Percentiles rank a stretch among this genome's conserved stretches.
Conservation (phyloP, 1,140 invertebrate species). For the Drosophila ananassae region DNA sequence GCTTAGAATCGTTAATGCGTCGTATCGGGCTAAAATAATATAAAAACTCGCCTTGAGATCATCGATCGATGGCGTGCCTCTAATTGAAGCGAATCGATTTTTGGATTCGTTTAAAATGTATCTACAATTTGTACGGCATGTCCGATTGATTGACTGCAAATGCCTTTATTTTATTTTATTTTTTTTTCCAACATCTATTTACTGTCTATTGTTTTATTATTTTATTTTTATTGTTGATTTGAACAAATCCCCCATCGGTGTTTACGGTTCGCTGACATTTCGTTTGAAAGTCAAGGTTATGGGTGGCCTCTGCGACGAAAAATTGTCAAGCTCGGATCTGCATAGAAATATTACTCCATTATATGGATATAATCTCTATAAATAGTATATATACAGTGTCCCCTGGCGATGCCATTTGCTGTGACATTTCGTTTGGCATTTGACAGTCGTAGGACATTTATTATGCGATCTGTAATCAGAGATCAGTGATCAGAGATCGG, state of each 20-base stretch:
- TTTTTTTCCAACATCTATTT: constrained; percentile 17
- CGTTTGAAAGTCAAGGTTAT: constrained; percentile 67
- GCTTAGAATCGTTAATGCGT: not conserved
- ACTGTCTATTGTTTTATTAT: constrained; percentile 46
- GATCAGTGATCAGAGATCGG: constrained; percentile 11
- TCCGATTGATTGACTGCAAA: constrained; percentile 62
- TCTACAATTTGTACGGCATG: constrained; percentile 58
- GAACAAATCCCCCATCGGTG: constrained; percentile 39
- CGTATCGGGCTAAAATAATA: not conserved
- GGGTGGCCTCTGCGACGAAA: constrained; percentile 15
- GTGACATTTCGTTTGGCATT: constrained; percentile 69
- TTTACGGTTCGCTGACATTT: constrained; percentile 23
- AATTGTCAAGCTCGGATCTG: constrained; percentile 36
- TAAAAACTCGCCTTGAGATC: constrained; percentile 26
- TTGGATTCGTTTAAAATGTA: constrained; percentile 55
- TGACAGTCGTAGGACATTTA: constrained; percentile 70
- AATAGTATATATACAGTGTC: constrained; percentile 1
- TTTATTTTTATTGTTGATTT: constrained; percentile 14
- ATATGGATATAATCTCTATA: not conserved
- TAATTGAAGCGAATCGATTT: constrained; percentile 23
- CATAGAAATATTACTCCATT: not conserved
- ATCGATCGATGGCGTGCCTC: constrained; percentile 11
- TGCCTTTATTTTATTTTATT: constrained; percentile 37
- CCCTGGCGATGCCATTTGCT: constrained; percentile 39
- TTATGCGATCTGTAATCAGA: constrained; percentile 52